Evolutionary conservation across 2,888 invertebrate species (phyloP), one percentile per base, ranked within the genome.

Genomic region (Xestia ashworthii): DNA sequence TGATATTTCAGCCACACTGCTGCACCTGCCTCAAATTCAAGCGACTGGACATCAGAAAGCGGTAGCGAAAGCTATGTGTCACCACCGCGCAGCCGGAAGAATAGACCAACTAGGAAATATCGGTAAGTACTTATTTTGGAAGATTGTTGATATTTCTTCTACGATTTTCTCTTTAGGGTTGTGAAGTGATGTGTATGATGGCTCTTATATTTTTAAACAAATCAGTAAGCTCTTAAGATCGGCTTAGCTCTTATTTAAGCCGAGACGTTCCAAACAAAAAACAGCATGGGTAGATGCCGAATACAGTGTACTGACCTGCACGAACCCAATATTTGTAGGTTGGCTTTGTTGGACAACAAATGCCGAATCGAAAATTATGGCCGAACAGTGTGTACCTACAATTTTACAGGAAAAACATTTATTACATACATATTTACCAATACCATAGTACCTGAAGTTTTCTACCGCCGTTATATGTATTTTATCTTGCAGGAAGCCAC

Each of bases 1-100:
- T 64, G 1, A 48, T 74, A 48, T 74, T 78, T 80, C 71, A 89
- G 90, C 16, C 84, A 80, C 38, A 80, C 67, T 48, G 58, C 60
- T 58, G 69, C 82, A n/a, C 78, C 79, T 4, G 88, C 86, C 8
- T 91, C 92, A 3, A 90, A 91, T 5, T 92, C 94, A 0, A 94
- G 94, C 65, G 93, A 93, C 3, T 94, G 94, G 93, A 93, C 93
- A 0, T 94, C 95, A 0, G 93, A 93, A 5, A 90, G 90, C 6
- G 94, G 91, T 3, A 90, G 92, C 5, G 95, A 90, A 0, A 74
- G 91, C 0, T 94, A 86, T 58, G 89, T 94, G 3, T 93, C 93
- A 0, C 94, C 95, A 8, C 95, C 95, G 5, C 92, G 94, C 48
- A 90, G 92, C 12, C 89, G 93, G 5, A 92, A 87, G 60, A 90